These are phyloP conservation scores for Chelonus insularis DNA, from an alignment of 1,140 invertebrate genomes.

Conservation along the genomic window DNA sequence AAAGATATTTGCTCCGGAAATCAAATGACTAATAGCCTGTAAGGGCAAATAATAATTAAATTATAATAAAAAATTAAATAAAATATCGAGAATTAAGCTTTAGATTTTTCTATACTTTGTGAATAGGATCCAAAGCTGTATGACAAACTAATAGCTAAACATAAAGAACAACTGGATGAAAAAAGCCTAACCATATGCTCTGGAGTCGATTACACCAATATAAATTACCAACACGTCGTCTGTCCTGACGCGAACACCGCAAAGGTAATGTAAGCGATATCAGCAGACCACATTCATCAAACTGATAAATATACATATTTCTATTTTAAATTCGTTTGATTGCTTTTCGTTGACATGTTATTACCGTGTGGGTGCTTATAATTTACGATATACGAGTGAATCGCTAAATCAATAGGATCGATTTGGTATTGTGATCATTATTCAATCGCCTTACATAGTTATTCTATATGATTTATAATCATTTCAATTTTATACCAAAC, in stretches of 20 bases:
- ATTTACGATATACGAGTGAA: conserved; percentile 8
- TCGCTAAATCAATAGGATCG: background rate
- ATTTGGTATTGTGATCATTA: background rate
- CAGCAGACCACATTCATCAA: background rate
- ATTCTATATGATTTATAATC: no score
- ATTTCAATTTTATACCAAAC: no score
- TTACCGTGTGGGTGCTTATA: background rate
- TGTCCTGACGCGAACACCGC: conserved; percentile 89
- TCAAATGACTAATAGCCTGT: no score
- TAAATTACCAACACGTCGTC: conserved; percentile 96
- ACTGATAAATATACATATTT: conserved; percentile 9
- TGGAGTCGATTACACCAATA: conserved; percentile 98
- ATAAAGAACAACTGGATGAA: conserved; percentile 84
- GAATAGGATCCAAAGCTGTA: conserved; percentile 82
- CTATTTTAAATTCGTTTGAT: conserved; percentile 2
- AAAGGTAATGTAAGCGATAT: conserved; percentile 68
- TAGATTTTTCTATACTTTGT: background rate
- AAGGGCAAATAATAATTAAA: background rate
- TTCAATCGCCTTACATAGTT: no score
- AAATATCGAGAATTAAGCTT: no score
- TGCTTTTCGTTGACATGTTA: background rate
- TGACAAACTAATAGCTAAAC: conserved; percentile 76
- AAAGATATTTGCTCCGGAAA: no score
- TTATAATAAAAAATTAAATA: background rate
- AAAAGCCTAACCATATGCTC: conserved; percentile 97